phyloP scores from a whole-genome alignment of 37 sponge, comb jelly and placozoan species.

The Mnemiopsis leidyi region DNA sequence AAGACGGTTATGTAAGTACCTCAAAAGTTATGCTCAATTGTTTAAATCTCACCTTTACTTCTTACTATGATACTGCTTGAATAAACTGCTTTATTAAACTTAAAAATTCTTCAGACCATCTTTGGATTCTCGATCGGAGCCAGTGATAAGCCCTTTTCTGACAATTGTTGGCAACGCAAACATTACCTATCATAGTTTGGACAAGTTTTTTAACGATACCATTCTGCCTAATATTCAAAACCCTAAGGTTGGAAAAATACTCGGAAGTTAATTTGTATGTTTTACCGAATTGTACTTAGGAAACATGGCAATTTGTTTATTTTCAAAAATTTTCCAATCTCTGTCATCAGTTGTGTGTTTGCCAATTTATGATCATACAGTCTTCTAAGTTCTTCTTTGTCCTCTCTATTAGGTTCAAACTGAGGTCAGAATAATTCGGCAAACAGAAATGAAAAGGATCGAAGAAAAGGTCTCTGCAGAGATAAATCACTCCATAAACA shows the following conservation, averaged over 20 bases:
- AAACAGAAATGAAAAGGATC: slow-evolving; percentile 28
- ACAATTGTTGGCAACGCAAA: slow-evolving; percentile 53
- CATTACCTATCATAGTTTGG: slow-evolving; percentile 46
- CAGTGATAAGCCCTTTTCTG: not conserved
- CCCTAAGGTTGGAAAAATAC: slow-evolving; percentile 7
- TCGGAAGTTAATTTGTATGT: no score
- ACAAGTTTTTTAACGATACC: slow-evolving; percentile 55
- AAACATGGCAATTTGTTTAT: no score
- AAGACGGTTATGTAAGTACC: no score
- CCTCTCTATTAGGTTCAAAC: not conserved
- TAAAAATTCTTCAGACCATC: slow-evolving; percentile 18
- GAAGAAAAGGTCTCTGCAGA: slow-evolving; percentile 37
- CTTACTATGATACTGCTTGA: no score
- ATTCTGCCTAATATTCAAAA: slow-evolving; percentile 37
- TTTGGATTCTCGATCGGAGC: not conserved
- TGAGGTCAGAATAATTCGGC: not conserved
- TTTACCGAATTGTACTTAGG: no score
- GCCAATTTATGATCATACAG: not conserved
- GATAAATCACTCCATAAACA: slow-evolving; percentile 13
- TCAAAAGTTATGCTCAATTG: no score
- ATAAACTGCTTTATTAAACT: no score
- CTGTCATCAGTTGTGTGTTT: not conserved
- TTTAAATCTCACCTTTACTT: no score
- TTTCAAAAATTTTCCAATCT: no score
- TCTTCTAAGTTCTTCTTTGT: not conserved